Base-by-base conservation (phyloP, 2,888 invertebrate species). In the Beris chalybata region DNA sequence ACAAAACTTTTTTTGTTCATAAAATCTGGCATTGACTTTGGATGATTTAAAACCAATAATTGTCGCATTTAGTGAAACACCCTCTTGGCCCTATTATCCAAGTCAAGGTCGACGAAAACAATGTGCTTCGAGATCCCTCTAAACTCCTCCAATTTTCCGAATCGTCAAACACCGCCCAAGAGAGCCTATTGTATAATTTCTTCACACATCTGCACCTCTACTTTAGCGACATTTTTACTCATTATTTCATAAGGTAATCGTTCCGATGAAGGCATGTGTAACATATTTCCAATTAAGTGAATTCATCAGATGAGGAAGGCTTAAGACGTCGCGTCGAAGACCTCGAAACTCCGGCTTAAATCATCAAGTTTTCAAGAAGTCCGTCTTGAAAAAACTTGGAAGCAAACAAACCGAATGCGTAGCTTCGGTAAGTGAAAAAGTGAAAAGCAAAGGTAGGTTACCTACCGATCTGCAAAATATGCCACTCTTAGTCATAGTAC, bases 131-230 rank as follows among this genome's bases (percentile, higher is more conserved):
- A 50, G 15, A 22, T 9, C 50, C 15, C 5, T 6, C 44, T 61
- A 11, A 61, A 32, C 48, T 32, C 32, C 38, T 38, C 11, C 61
- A 61, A 50, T 61, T 61, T 50, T 52, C 52, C 13, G 29, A 61
- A 52, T 61, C 38, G 38, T 38, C 38, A 38, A 38, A 5, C 38
- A 1, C 38, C 22, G 22, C 22, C 22, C 22, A 22, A 22, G 9
- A 7, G 38, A 38, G 38, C 9, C 38, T 15, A 50, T 61, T 61
- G 43, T 50, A 52, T 50, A 50, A 61, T 61, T 61, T 38, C n/a
- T 61, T 61, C 61, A 43, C 61, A 61, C 50, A 38, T 61, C 61
- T 50, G 50, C 61, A 61, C 61, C 13, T 59, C 32, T 31, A 61
- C 38, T 9, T 43, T 22, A 22, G 22, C 30, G 61, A 38, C 50